Evolutionary conservation across 2,113 vertebrate species (phyloP), one percentile per base, ranked within the genome.

Genomic region (Oreotrochilus melanogaster): DNA sequence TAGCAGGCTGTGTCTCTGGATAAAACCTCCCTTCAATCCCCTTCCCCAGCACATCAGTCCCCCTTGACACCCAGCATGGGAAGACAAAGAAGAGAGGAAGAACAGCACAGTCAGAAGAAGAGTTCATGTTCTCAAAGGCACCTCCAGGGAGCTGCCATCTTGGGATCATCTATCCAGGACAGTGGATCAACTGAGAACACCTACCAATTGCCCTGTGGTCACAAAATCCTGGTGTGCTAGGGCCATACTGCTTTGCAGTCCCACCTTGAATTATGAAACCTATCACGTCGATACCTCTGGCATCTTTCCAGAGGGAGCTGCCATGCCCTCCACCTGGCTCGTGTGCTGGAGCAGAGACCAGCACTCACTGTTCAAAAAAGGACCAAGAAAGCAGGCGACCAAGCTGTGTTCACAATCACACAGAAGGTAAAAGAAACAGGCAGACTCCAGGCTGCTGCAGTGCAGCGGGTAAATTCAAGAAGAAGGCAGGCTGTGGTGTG

Each of bases 71-170:
- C 18, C 16, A 60, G 82, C 62, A 69, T 7, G 25, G 60, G 57
- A 89, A 86, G 58, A 67, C 1, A 4, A 82, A 75, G 61, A 66
- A 23, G 21, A 93, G 31, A 47, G 25, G 62, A 76, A 65, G 50
- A 89, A 66, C 9, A 57, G 35, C 53, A 57, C 24, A 70, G 42
- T 9, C 31, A 76, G 67, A 83, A 87, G 45, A 78, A 14, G 37
- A 54, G 21, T 17, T 50, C 25, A 9, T 1, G 7, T 82, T 76
- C 83, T 53, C 79, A 88, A 48, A 62, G 37, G 27, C 43, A 72
- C 21, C 1, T 1, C 50, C 47, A 50, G 31, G 3, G 0, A 1
- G 1, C 21, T 85, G 35, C 9, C 17, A 13, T 51, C 28, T 54
- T 54, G 30, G 61, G 17, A 71, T 66, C 47, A 56, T 31, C 35